Evolutionary conservation across 2,113 vertebrate species (phyloP).

Genomic region (Leucoraja erinaceus): DNA sequence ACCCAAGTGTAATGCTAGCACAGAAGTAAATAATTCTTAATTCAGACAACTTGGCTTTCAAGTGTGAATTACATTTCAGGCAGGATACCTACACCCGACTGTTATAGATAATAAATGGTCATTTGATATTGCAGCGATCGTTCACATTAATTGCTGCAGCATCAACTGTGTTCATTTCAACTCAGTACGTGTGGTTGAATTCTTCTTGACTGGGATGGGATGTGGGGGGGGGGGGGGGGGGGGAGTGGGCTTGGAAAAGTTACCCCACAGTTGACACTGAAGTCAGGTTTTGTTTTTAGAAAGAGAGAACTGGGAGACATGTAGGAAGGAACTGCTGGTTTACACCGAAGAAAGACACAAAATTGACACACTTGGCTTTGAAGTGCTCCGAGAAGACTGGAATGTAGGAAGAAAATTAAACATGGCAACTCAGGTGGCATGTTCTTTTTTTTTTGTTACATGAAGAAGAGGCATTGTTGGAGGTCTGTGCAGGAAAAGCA

Average conservation of each 20-base stretch:
- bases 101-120: neutral
- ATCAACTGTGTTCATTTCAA: neutral
- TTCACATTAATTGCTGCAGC: neutral
- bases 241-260: neutral
- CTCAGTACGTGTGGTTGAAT: neutral
- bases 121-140: neutral
- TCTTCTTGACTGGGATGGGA: no score
- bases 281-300: neutral
- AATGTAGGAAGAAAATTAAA: neutral
- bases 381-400: neutral
- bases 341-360: no score
- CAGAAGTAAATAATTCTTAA: neutral
- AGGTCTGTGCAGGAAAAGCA: neutral
- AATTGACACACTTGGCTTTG: neutral
- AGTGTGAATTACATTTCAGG: neutral
- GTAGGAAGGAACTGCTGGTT: no score
- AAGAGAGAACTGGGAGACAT: neutral
- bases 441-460: neutral
- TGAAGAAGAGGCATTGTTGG: neutral
- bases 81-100: neutral
- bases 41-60: neutral
- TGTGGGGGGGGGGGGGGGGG: neutral
- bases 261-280: neutral
- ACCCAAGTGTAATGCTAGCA: neutral
- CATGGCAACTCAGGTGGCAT: neutral